These are phyloP conservation scores for Athripsodes cinereus DNA, from an alignment of 2,888 invertebrate genomes.

Conservation along the genomic window DNA sequence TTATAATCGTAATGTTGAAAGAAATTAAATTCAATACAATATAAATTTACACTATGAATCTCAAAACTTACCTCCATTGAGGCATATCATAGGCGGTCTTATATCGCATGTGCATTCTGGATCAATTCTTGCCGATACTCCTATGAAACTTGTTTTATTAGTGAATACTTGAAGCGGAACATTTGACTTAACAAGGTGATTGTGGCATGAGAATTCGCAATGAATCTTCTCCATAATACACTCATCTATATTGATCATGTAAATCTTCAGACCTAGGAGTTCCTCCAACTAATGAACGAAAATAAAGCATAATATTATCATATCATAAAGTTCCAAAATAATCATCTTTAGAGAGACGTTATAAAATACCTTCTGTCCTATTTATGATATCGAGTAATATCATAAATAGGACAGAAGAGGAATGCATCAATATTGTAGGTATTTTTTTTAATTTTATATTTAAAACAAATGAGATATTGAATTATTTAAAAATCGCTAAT, in stretches of 20 bases:
- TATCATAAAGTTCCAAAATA: neutral
- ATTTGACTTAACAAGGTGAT: slow-evolving; percentile 65
- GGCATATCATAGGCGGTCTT: slow-evolving; percentile 53
- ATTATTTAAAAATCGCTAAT: too few species aligned
- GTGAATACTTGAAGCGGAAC: slow-evolving; percentile 81
- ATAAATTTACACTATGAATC: neutral
- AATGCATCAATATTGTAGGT: too few species aligned
- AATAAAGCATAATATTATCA: slow-evolving; percentile 1
- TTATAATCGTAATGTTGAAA: too few species aligned
- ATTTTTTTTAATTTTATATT: too few species aligned
- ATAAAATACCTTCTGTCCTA: too few species aligned
- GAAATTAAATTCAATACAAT: neutral
- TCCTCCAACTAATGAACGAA: slow-evolving; percentile 52
- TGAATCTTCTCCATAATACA: slow-evolving; percentile 72
- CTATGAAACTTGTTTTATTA: slow-evolving; percentile 90
- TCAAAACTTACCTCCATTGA: slow-evolving; percentile 64
- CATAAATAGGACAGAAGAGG: too few species aligned
- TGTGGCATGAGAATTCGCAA: slow-evolving; percentile 73
- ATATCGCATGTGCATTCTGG: slow-evolving; percentile 69
- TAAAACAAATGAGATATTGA: too few species aligned
- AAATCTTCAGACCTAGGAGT: slow-evolving; percentile 65
- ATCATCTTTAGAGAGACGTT: too few species aligned
- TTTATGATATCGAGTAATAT: too few species aligned
- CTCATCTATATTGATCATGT: slow-evolving; percentile 89
- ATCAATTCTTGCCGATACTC: slow-evolving; percentile 78